These are phyloP conservation scores for Psittacus erithacus DNA, from an alignment of 2,113 vertebrate species.

Conservation along the genomic window DNA sequence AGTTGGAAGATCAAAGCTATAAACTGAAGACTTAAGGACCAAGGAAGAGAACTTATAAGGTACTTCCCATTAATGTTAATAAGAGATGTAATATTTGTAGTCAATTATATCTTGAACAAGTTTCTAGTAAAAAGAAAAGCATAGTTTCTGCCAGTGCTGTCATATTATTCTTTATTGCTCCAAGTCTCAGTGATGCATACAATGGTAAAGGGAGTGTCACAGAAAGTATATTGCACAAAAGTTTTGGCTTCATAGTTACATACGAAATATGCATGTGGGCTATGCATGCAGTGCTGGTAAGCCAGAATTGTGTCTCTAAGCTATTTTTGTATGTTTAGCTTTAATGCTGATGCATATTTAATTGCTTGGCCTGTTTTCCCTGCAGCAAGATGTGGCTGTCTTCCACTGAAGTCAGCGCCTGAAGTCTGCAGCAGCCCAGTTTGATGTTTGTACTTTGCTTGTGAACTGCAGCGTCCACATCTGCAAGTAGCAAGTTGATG, in stretches of 20 bases:
- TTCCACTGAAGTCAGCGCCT: slow-evolving; percentile 14
- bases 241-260: slow-evolving; percentile 20
- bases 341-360: slow-evolving; percentile 66
- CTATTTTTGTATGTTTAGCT: slow-evolving; percentile 50
- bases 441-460: neutral
- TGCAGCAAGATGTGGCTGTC: slow-evolving; percentile 42
- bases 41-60: neutral
- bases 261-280: slow-evolving; percentile 20
- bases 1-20: neutral
- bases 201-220: neutral
- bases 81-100: neutral
- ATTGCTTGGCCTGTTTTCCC: slow-evolving; percentile 62
- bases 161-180: neutral
- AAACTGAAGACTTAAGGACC: neutral
- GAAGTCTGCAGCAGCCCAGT: slow-evolving; percentile 15
- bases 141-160: neutral
- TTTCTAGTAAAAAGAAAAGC: neutral
- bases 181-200: neutral
- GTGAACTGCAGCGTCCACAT: neutral
- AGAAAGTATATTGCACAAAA: neutral
- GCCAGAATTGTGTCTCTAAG: slow-evolving; percentile 43
- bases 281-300: slow-evolving; percentile 20
- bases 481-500: neutral
- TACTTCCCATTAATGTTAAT: neutral
- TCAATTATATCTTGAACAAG: neutral